A percentile compares a stretch with the other conserved stretches of the same genome.
Evolutionary conservation across 2,797 vertebrate species (phyloP).

Genomic region (Hylomyscus alleni): DNA sequence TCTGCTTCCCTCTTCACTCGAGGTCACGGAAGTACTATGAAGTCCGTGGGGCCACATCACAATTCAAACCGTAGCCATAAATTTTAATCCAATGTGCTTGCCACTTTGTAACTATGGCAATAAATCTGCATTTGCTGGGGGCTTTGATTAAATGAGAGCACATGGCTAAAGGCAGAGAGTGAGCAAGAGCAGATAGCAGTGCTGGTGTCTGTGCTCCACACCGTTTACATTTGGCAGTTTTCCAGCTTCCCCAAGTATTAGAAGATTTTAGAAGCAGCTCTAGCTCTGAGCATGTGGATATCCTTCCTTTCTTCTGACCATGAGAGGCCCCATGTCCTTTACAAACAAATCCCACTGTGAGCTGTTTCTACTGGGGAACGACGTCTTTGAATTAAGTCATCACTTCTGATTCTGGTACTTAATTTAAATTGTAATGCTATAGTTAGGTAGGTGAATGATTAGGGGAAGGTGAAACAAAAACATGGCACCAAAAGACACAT

Average conservation of each 20-base stretch:
- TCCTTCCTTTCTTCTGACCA: slow-evolving; percentile 45
- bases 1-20: not conserved
- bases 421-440: slow-evolving; percentile 12
- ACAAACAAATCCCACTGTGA: not conserved
- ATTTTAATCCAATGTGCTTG: slow-evolving; percentile 32
- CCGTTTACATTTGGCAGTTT: slow-evolving; percentile 31
- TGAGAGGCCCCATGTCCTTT: not conserved
- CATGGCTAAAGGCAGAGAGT: not conserved
- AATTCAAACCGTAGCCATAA: not conserved
- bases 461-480: not conserved
- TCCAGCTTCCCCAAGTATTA: not conserved
- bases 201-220: not conserved
- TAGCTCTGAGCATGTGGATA: not conserved
- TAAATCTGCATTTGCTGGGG: slow-evolving; percentile 10
- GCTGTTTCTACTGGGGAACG: not conserved
- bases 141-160: slow-evolving; percentile 30
- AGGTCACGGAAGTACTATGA: not conserved
- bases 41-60: slow-evolving; percentile 13
- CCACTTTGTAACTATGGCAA: not conserved
- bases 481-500: slow-evolving; percentile 25
- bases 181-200: not conserved
- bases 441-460: not conserved
- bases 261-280: not conserved
- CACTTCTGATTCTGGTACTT: not conserved
- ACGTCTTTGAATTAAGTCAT: not conserved